Evolutionary conservation across 2,888 invertebrate species (phyloP).

Genomic region (Trypoxylon attenuatum): DNA sequence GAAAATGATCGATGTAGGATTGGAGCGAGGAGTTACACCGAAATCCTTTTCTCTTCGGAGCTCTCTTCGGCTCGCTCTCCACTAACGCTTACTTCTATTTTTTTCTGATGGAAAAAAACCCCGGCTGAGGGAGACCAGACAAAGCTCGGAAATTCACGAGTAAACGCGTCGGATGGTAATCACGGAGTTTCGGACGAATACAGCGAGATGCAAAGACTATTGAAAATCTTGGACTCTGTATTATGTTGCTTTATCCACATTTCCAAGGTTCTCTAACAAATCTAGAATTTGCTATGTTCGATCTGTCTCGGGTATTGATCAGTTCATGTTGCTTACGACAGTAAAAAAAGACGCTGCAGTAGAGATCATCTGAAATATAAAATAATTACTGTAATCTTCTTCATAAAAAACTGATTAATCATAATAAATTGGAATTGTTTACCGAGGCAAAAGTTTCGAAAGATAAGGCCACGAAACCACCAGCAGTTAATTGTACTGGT

Average conservation of each 20-base stretch:
- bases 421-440: neutral
- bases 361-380: slow-evolving; percentile 52
- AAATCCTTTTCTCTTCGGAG: slow-evolving; percentile 62
- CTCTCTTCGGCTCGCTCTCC: slow-evolving; percentile 28
- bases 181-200: no score
- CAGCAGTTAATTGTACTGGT: slow-evolving; percentile 54
- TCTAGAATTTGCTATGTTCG: neutral
- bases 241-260: no score
- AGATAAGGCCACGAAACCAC: slow-evolving; percentile 52
- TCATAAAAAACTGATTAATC: neutral
- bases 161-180: neutral
- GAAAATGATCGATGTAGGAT: slow-evolving; percentile 60
- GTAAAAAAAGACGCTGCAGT: slow-evolving; percentile 56
- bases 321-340: slow-evolving; percentile 45
- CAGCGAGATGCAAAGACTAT: no score
- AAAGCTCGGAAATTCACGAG: neutral
- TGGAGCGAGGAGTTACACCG: slow-evolving; percentile 63
- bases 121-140: neutral
- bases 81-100: neutral
- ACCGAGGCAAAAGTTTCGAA: slow-evolving; percentile 55
- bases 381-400: neutral
- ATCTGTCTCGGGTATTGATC: neutral
- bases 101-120: neutral
- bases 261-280: no score
- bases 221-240: no score